Evolutionary conservation across 1,140 invertebrate genomes (phyloP).

Genomic region (Trichonephila clavata): DNA sequence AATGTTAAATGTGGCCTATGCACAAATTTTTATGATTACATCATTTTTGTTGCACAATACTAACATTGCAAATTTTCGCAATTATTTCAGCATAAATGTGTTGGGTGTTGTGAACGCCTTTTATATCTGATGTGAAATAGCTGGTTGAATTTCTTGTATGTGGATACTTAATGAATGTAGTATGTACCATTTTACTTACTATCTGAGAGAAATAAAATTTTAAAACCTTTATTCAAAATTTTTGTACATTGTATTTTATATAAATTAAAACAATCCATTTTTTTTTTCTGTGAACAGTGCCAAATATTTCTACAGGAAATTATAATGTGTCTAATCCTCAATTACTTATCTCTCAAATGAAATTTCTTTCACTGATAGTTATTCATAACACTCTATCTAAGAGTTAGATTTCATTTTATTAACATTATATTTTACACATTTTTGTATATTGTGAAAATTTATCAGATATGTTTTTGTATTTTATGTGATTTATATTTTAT

Average conservation of each 20-base stretch:
- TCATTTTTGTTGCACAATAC: slow-evolving; percentile 71
- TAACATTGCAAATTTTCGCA: slow-evolving; percentile 70
- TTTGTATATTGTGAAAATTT: no score
- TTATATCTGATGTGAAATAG: slow-evolving; percentile 66
- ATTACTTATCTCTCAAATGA: no score
- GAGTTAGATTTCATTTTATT: no score
- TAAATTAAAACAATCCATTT: background rate
- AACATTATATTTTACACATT: no score
- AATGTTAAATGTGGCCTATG: slow-evolving; percentile 76
- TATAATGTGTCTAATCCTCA: background rate
- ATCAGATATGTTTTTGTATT: no score
- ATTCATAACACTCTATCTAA: no score
- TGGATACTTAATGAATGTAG: slow-evolving; percentile 50
- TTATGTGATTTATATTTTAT: no score
- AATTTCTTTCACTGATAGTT: no score
- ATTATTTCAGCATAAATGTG: slow-evolving; percentile 68
- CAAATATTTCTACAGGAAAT: background rate
- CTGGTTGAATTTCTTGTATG: slow-evolving; percentile 44
- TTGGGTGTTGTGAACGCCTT: slow-evolving; percentile 66
- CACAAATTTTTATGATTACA: slow-evolving; percentile 70
- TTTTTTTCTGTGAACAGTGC: slow-evolving; percentile 22
- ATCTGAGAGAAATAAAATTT: background rate
- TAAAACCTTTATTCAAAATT: slow-evolving; percentile 36
- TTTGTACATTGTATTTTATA: slow-evolving; percentile 27
- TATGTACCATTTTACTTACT: slow-evolving; percentile 45